phyloP scores from a whole-genome alignment of 2,888 invertebrate species.

The Cheilosia scutellata region DNA sequence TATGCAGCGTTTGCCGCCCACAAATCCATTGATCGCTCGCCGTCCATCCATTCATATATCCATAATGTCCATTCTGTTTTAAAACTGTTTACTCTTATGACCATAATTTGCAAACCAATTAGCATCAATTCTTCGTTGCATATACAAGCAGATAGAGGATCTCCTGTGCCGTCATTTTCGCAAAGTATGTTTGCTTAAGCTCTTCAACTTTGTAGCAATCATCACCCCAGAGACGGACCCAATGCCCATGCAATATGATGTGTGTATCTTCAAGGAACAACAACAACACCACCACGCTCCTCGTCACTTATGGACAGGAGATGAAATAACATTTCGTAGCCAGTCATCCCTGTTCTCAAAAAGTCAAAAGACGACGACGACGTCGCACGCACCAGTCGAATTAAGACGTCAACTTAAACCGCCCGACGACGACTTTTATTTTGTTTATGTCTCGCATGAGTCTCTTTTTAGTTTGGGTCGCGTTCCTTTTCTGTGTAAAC shows the following conservation, averaged over 20 bases:
- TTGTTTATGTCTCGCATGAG: conserved; percentile 68
- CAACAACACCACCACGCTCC: conserved; percentile 27
- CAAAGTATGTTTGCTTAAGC: conserved; percentile 66
- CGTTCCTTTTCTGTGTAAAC: conserved; percentile 62
- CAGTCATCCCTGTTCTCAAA: conserved; percentile 32
- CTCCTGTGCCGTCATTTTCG: conserved; percentile 37
- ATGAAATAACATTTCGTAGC: conserved; percentile 43
- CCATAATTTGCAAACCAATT: conserved; percentile 76
- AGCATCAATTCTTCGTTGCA: conserved; percentile 69
- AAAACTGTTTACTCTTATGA: conserved; percentile 64
- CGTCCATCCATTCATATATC: conserved; percentile 18
- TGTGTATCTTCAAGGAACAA: conserved; percentile 23
- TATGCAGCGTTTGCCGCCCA: not conserved
- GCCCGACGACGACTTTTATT: conserved; percentile 66
- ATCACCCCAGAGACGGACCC: conserved; percentile 22
- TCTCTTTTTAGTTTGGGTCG: conserved; percentile 28
- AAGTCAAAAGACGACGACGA: conserved; percentile 28
- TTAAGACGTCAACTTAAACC: conserved; percentile 72
- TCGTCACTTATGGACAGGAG: conserved; percentile 64
- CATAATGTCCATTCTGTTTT: conserved; percentile 20
- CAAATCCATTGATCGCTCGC: conserved; percentile 6
- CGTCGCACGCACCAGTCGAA: conserved; percentile 42
- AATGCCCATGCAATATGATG: conserved; percentile 46
- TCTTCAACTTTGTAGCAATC: conserved; percentile 70
- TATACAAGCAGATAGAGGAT: conserved; percentile 10